Conservation (phyloP, 1,140 invertebrate genomes). For the Acromyrmex echinatior region DNA sequence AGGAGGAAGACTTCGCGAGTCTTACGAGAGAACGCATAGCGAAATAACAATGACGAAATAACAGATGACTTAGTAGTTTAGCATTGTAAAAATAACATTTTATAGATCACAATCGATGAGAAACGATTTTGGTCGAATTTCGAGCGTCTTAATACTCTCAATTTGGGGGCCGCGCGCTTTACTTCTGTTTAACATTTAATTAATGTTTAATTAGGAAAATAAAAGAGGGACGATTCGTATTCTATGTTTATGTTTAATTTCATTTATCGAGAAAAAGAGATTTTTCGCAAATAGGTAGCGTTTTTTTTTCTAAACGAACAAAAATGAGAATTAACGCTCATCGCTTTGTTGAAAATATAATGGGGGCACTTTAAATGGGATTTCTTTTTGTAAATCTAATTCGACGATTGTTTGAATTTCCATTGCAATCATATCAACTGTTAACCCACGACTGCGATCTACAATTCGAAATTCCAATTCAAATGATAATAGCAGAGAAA, state of each 20-base stretch:
- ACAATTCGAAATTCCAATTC: background rate
- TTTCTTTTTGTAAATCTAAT: slow-evolving; percentile 14
- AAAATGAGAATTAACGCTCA: background rate
- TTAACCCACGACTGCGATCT: slow-evolving; percentile 20
- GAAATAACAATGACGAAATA: background rate
- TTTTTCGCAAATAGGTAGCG: slow-evolving; percentile 15
- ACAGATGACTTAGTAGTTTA: slow-evolving; percentile 56
- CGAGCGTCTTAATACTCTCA: slow-evolving; percentile 18
- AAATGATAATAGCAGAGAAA: background rate
- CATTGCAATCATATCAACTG: slow-evolving; percentile 18
- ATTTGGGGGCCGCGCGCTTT: slow-evolving; percentile 11
- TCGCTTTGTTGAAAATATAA: slow-evolving; percentile 14
- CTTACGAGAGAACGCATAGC: background rate
- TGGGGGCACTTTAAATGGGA: background rate
- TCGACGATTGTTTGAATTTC: slow-evolving; percentile 6
- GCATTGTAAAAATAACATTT: slow-evolving; percentile 63
- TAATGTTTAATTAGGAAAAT: background rate
- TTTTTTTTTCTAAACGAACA: background rate
- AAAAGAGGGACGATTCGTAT: background rate
- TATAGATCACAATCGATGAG: slow-evolving; percentile 44
- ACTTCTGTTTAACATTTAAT: slow-evolving; percentile 2
- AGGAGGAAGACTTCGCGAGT: slow-evolving; percentile 23
- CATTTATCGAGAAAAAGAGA: background rate
- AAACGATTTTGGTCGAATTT: slow-evolving; percentile 32
- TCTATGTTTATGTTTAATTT: slow-evolving; percentile 7